phyloP scores from a whole-genome alignment of 2,113 vertebrate species.

The Laticauda colubrina region DNA sequence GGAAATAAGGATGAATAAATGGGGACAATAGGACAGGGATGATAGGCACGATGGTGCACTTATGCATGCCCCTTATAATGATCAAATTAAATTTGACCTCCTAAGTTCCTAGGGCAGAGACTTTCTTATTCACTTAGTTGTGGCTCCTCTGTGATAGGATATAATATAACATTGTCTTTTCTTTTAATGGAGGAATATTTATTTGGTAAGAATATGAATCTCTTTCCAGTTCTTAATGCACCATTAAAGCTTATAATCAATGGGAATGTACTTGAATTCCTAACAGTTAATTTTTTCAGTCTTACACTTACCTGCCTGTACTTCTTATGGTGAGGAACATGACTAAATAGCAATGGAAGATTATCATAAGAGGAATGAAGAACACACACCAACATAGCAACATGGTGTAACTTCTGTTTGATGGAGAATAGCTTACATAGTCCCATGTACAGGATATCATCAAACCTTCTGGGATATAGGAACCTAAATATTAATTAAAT shows the following conservation, averaged over 20 bases:
- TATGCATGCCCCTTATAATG: too few species aligned
- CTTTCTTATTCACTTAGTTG: neutral
- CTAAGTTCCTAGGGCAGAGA: neutral
- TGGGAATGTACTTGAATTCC: neutral
- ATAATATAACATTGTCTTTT: neutral
- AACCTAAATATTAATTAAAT: constrained; percentile 55
- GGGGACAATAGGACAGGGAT: too few species aligned
- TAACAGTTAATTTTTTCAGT: neutral
- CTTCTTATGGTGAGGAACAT: constrained; percentile 71
- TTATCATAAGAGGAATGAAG: constrained; percentile 69
- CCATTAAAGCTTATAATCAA: neutral
- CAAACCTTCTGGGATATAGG: constrained; percentile 70
- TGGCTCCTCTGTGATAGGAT: neutral
- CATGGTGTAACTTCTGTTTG: constrained; percentile 73
- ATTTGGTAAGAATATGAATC: neutral
- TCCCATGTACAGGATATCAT: constrained; percentile 75
- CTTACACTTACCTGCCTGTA: constrained; percentile 65
- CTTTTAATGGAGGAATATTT: neutral
- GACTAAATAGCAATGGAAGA: constrained; percentile 64
- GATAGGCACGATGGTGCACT: too few species aligned
- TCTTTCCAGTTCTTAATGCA: neutral
- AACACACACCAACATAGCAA: constrained; percentile 72
- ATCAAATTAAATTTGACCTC: neutral
- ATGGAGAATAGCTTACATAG: constrained; percentile 67
- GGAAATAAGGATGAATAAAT: too few species aligned